phyloP scores from a whole-genome alignment of 2,797 vertebrate species.

The Acanthopagrus latus region DNA sequence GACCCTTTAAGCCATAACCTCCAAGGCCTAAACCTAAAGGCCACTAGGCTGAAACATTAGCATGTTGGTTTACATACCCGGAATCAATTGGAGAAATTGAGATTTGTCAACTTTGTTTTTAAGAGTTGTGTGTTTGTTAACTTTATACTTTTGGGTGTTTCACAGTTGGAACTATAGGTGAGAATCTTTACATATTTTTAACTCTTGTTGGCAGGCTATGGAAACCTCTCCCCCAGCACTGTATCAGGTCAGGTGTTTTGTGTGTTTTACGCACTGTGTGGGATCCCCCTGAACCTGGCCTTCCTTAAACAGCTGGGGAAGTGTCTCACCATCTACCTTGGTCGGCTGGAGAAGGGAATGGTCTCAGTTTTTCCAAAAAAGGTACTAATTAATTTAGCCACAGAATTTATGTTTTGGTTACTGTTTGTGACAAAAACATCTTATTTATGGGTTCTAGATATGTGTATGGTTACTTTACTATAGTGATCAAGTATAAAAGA shows the following conservation, averaged over 20 bases:
- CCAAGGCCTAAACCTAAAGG: no score
- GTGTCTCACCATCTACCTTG: slow-evolving; percentile 86
- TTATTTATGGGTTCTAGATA: not conserved
- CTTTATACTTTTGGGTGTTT: no score
- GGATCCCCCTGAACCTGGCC: slow-evolving; percentile 91
- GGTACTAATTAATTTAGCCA: slow-evolving; percentile 67
- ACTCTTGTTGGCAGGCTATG: slow-evolving; percentile 85
- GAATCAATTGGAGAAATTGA: no score
- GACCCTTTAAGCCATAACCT: no score
- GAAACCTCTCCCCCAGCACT: slow-evolving; percentile 93
- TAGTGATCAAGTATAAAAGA: not conserved
- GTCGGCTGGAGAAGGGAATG: slow-evolving; percentile 86
- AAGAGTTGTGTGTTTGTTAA: no score
- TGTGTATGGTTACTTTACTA: no score
- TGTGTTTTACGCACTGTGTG: slow-evolving; percentile 93
- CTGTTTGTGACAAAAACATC: not conserved
- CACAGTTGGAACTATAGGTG: slow-evolving; percentile 88
- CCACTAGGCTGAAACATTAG: no score
- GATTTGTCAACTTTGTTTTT: no score
- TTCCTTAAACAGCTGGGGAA: slow-evolving; percentile 93
- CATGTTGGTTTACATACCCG: no score
- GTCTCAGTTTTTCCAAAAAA: slow-evolving; percentile 75
- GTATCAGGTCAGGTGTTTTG: slow-evolving; percentile 92
- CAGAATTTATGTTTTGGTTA: not conserved
- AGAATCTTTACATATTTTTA: slow-evolving; percentile 29